These are phyloP conservation scores for Psilopsiagon aurifrons DNA, from an alignment of 2,113 vertebrate genomes.

Conservation along the genomic window DNA sequence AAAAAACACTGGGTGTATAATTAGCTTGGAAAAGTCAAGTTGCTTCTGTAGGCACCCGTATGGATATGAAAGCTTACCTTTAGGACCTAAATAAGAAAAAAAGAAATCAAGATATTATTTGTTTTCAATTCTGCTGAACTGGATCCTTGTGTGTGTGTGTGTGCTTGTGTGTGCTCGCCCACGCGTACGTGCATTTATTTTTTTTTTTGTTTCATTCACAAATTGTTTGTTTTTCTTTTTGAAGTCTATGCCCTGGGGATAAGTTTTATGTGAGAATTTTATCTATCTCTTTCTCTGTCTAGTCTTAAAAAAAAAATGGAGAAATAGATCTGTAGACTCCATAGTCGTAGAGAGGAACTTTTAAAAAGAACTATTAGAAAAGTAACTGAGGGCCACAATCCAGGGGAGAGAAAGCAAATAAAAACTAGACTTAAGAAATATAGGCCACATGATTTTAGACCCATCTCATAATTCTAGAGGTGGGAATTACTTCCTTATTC, in stretches of 20 bases:
- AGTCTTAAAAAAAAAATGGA: neutral
- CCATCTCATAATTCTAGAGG: neutral
- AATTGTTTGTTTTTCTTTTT: neutral
- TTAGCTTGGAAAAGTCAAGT: neutral
- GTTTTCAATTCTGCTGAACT: neutral
- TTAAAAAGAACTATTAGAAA: neutral
- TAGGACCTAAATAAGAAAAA: neutral
- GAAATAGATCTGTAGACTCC: neutral
- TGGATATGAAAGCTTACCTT: neutral
- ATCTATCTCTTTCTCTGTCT: neutral
- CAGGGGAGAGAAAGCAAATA: neutral
- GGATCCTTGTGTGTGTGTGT: fast-evolving
- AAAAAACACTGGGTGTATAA: neutral
- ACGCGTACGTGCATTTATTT: fast-evolving
- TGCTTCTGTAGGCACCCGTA: neutral
- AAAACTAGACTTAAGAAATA: neutral
- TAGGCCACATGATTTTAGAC: neutral
- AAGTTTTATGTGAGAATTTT: neutral
- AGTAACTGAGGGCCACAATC: neutral
- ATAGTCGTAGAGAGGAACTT: neutral
- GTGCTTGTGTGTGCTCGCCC: too few relatives aligned
- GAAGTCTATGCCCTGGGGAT: neutral
- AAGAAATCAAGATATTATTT: neutral
- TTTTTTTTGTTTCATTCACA: neutral
- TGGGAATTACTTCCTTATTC: neutral